A percentile compares a stretch with the other conserved stretches of the same genome.
These are phyloP conservation scores for Pithys albifrons DNA, from an alignment of 2,113 vertebrate genomes.

Conservation along the genomic window DNA sequence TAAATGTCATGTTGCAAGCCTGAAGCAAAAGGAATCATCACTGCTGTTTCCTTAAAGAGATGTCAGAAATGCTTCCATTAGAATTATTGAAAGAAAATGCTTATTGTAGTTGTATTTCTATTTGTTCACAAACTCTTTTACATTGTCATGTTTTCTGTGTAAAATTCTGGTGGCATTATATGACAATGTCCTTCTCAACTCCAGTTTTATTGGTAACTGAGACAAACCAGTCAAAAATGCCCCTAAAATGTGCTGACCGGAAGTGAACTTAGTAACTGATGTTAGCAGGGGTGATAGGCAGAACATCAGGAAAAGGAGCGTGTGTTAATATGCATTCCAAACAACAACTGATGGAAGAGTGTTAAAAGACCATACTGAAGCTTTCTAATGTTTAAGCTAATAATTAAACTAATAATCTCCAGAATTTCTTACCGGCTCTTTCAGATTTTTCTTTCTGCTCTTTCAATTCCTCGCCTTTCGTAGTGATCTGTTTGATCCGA, in stretches of 20 bases:
- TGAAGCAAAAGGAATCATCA: neutral
- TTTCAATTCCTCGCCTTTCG: constrained; percentile 85
- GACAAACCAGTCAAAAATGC: neutral
- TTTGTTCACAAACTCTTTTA: neutral
- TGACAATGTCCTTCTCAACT: neutral
- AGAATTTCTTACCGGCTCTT: constrained; percentile 84
- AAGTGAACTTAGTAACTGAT: neutral
- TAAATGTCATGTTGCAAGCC: neutral
- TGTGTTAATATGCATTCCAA: neutral
- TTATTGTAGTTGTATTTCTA: neutral
- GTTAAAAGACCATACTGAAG: neutral
- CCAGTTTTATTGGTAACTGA: neutral
- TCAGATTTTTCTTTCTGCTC: constrained; percentile 96
- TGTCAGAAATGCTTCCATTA: neutral
- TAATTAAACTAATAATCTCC: neutral
- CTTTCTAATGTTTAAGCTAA: neutral
- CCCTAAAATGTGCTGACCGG: neutral
- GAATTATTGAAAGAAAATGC: neutral
- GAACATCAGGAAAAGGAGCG: neutral
- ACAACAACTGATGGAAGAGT: neutral
- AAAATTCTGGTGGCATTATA: neutral
- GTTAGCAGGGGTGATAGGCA: neutral
- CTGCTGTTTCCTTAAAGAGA: neutral
- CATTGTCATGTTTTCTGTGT: neutral
- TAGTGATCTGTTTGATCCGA: constrained; percentile 81